Evolutionary conservation across 2,797 vertebrate genomes (phyloP).

Genomic region (Pantherophis alleghaniensis): DNA sequence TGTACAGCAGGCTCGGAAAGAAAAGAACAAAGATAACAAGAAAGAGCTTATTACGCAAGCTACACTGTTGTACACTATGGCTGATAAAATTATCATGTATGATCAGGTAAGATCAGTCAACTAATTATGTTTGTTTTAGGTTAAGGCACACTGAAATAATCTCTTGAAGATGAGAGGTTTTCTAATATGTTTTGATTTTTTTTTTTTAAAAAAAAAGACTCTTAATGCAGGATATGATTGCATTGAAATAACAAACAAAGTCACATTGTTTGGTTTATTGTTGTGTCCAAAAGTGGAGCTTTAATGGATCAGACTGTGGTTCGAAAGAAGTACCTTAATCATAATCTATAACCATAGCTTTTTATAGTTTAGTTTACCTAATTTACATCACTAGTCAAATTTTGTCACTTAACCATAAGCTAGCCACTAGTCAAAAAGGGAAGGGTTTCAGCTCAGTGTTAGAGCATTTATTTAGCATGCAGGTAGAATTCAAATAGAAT

Average conservation of each 20-base stretch:
- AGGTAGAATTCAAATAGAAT: background rate
- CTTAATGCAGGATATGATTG: background rate
- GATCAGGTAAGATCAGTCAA: conserved; percentile 85
- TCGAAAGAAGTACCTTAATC: background rate
- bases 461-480: background rate
- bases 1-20: conserved; percentile 96
- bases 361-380: background rate
- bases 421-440: background rate
- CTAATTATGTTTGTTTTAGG: background rate
- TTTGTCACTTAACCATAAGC: too few species aligned
- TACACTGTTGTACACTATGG: conserved; percentile 97
- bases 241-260: background rate
- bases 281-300: background rate
- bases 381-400: background rate
- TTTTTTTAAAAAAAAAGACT: background rate
- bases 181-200: background rate
- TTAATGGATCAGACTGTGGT: background rate
- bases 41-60: conserved; percentile 99
- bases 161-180: background rate
- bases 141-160: background rate
- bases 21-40: conserved; percentile 99
- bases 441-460: background rate
- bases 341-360: background rate
- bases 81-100: conserved; percentile 99
- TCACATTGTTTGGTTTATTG: background rate